Evolutionary conservation across 1,140 invertebrate species (phyloP).

Genomic region (Epicauta chinensis): DNA sequence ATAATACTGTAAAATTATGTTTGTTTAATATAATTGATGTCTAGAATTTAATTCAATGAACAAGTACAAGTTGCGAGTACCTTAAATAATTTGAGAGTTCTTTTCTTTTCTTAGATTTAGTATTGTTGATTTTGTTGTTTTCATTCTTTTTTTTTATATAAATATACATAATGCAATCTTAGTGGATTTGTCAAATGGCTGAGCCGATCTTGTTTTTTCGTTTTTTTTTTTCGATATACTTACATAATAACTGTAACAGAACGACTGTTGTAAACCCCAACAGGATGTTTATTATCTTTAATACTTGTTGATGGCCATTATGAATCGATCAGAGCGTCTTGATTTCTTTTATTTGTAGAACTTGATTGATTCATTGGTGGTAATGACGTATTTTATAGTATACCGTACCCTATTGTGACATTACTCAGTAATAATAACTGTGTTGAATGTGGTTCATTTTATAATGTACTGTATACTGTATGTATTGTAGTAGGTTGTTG

Average conservation of each 20-base stretch:
- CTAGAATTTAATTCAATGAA: conserved; percentile 3
- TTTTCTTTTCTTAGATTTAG: conserved; percentile 2
- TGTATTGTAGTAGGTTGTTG: conserved; percentile 31
- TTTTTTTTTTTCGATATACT: conserved; percentile 6
- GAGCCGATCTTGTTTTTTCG: not conserved
- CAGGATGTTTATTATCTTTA: conserved; percentile 23
- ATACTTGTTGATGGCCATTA: not conserved
- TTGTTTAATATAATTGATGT: no score
- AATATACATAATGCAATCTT: conserved; percentile 11
- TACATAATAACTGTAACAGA: conserved; percentile 23
- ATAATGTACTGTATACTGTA: conserved; percentile 35
- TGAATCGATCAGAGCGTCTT: not conserved
- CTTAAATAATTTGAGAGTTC: not conserved
- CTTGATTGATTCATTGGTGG: not conserved
- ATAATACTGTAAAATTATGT: no score
- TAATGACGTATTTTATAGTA: conserved; percentile 17
- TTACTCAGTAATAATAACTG: conserved; percentile 33
- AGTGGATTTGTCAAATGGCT: conserved; percentile 5
- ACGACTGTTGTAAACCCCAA: conserved; percentile 31
- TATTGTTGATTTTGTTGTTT: conserved; percentile 17
- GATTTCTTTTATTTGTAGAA: conserved; percentile 2
- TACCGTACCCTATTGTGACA: conserved; percentile 28
- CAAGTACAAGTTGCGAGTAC: conserved; percentile 15
- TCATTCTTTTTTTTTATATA: not conserved
- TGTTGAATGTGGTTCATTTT: conserved; percentile 37